Base-by-base conservation (phyloP, 1,140 invertebrate genomes). In the Diplogasteroides magnus region DNA sequence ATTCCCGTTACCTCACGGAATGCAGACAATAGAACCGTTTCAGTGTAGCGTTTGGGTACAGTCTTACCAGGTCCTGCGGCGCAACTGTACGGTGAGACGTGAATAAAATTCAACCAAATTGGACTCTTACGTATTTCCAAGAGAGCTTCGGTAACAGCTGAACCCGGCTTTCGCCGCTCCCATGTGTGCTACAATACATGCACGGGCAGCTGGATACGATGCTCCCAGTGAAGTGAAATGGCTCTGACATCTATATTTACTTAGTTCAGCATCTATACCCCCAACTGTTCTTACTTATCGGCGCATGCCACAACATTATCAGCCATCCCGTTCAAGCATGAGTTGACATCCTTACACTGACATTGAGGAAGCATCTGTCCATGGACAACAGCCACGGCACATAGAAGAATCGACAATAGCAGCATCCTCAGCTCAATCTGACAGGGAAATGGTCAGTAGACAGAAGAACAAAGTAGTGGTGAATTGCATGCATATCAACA, bases 281-380 rank as follows among this genome's bases (percentile, higher is more conserved):
- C 59, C 23, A 13, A 25, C 23, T 60, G n/a, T 23, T 60, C n/a
- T n/a, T n/a, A n/a, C n/a, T n/a, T n/a, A n/a, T n/a, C 72, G 25
- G 72, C 67, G 31, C 72, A 73, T 26, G 64, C 61, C 57, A 70
- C 66, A 28, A 73, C 32, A 23, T 31, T 32, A n/a, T 61, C 66
- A 2, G 59, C 61, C 19, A n/a, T 59, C 28, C 29, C 31, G 61
- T 25, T 37, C 6, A 66, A 26, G 25, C 72, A 73, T 23, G 26
- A 29, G 29, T 73, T 32, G 25, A 73, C 55, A n/a, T 69, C 62
- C 27, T 32, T 59, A 55, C 72, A 73, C 0, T 60, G 62, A 62
- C 72, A 73, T 48, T 73, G 67, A n/a, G 56, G 62, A 25, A 73
- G 55, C 72, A 67, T 66, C 62, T 73, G 72, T 23, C 61, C 63